Percentiles rank a stretch among this genome's conserved stretches.
phyloP scores from a whole-genome alignment of 2,888 invertebrate genomes.

The Dicranocentrus wangi region DNA sequence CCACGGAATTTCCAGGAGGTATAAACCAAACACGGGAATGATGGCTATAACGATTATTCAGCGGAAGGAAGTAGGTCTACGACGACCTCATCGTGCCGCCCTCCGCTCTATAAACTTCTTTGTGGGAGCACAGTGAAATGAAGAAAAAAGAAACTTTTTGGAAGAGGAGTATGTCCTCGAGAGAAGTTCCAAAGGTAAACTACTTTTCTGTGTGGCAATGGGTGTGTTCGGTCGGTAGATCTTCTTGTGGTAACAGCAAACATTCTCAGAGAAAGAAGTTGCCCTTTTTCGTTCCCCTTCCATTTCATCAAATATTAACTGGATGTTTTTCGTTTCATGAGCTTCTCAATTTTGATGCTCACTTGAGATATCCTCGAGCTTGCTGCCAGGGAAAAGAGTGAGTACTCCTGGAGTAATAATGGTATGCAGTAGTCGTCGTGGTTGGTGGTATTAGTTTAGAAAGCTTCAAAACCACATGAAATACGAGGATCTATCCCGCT shows the following conservation, averaged over 20 bases:
- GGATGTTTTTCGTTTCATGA: constrained; percentile 55
- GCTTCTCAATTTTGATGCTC: constrained; percentile 54
- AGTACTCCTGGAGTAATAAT: constrained; percentile 9
- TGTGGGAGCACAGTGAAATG: too few relatives aligned
- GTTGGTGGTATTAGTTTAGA: constrained; percentile 38
- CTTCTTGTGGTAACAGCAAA: constrained; percentile 46
- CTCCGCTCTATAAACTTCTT: too few relatives aligned
- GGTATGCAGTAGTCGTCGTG: neutral
- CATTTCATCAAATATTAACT: constrained; percentile 61
- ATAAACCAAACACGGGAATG: too few relatives aligned
- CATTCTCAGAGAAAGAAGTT: constrained; percentile 20
- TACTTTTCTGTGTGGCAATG: neutral
- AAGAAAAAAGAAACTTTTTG: constrained; percentile 13
- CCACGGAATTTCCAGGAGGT: too few relatives aligned
- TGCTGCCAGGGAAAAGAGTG: too few relatives aligned
- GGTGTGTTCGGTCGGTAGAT: constrained; percentile 14
- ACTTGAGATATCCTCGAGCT: constrained; percentile 49
- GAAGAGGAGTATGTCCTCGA: neutral
- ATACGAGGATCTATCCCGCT: constrained; percentile 40
- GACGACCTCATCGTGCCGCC: neutral
- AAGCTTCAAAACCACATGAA: constrained; percentile 50
- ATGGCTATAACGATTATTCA: constrained; percentile 17
- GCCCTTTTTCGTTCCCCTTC: constrained; percentile 44
- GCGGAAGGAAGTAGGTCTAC: neutral
- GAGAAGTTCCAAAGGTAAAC: neutral